A percentile compares a stretch with the other conserved stretches of the same genome.
Evolutionary conservation across 2,888 invertebrate genomes (phyloP).

Genomic region (Perdita meconis): DNA sequence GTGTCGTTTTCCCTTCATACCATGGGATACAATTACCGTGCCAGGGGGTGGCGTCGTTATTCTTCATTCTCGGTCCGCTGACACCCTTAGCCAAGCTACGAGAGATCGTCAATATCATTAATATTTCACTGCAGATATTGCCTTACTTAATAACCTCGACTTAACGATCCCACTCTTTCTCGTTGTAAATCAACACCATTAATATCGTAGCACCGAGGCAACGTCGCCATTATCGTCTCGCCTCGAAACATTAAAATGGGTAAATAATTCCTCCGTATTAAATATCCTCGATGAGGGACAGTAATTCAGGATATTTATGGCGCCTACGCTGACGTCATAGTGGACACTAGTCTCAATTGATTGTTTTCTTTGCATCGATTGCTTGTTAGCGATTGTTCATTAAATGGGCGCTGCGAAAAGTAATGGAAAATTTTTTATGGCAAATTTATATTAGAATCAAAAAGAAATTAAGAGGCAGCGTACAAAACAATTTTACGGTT

Average conservation of each 20-base stretch:
- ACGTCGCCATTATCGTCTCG: conserved; percentile 42
- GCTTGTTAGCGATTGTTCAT: background rate
- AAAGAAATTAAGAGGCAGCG: too few relatives aligned
- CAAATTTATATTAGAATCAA: too few relatives aligned
- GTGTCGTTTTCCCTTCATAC: conserved; percentile 1
- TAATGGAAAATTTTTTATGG: too few relatives aligned
- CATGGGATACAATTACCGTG: conserved; percentile 44
- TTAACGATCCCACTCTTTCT: conserved; percentile 58
- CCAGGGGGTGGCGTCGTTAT: conserved; percentile 36
- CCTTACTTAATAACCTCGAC: conserved; percentile 68
- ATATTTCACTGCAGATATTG: conserved; percentile 65
- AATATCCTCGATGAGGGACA: background rate
- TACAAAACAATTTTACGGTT: too few relatives aligned
- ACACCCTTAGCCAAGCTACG: conserved; percentile 3
- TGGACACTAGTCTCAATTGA: background rate
- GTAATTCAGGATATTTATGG: background rate
- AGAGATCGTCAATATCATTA: conserved; percentile 68
- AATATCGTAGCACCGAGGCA: conserved; percentile 47
- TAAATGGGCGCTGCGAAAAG: too few relatives aligned
- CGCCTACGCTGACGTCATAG: too few relatives aligned
- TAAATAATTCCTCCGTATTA: conserved; percentile 28
- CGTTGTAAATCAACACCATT: conserved; percentile 68
- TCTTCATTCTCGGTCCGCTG: conserved; percentile 33
- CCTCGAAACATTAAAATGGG: conserved; percentile 26
- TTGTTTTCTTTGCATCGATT: background rate